A percentile compares a stretch with the other conserved stretches of the same genome.
phyloP scores from a whole-genome alignment of 2,888 invertebrate species.

The Odontomyia ornata region DNA sequence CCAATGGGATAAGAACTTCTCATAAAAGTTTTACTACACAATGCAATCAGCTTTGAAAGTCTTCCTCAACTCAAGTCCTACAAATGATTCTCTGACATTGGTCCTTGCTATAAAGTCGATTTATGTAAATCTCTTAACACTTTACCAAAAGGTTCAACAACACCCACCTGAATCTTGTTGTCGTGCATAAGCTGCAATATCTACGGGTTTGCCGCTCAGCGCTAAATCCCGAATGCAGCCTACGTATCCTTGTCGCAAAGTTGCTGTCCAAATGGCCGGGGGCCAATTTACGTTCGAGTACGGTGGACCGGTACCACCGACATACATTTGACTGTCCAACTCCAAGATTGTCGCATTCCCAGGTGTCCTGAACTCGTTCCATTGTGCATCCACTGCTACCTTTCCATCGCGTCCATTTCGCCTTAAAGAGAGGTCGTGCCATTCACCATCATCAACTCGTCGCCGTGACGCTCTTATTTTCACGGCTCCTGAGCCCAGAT shows the following conservation, averaged over 20 bases:
- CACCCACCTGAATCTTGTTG: constrained; percentile 85
- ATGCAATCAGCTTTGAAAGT: no score
- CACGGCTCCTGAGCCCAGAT: constrained; percentile 90
- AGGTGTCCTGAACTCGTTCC: constrained; percentile 87
- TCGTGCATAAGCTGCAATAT: constrained; percentile 86
- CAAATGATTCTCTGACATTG: no score
- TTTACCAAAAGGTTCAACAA: neutral
- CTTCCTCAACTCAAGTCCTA: no score
- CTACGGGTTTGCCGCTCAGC: constrained; percentile 86
- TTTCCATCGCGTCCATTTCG: constrained; percentile 85
- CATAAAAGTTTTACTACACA: no score
- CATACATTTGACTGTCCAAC: constrained; percentile 85
- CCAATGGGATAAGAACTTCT: no score
- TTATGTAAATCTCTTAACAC: neutral
- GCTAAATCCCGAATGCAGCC: constrained; percentile 92
- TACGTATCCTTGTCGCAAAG: constrained; percentile 88
- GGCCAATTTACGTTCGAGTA: constrained; percentile 82
- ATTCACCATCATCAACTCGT: constrained; percentile 88
- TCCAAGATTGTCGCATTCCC: constrained; percentile 91
- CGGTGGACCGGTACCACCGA: constrained; percentile 87
- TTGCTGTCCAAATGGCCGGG: constrained; percentile 89
- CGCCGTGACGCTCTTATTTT: constrained; percentile 84
- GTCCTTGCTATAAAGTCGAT: neutral
- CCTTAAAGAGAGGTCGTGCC: constrained; percentile 89
- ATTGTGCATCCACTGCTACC: constrained; percentile 87